These are phyloP conservation scores for Diphyllodes magnificus DNA, from an alignment of 2,113 vertebrate genomes.

Conservation along the genomic window DNA sequence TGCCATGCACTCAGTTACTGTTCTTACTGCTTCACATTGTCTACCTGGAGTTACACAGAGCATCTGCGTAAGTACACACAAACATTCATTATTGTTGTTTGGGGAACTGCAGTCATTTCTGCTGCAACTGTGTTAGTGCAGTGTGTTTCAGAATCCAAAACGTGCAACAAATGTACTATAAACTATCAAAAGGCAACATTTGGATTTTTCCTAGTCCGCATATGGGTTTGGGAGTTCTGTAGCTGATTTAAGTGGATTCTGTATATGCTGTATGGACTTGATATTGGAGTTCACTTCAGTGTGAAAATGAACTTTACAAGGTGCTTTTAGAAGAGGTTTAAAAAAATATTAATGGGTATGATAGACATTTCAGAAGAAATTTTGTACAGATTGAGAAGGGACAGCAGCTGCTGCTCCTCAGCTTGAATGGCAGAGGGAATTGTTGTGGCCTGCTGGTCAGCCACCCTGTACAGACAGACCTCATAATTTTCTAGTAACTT, in stretches of 20 bases:
- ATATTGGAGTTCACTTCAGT: background rate
- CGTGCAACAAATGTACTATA: background rate
- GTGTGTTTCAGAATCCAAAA: background rate
- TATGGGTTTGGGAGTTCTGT: background rate
- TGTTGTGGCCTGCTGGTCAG: background rate
- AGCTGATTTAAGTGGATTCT: background rate
- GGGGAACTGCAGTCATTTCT: background rate
- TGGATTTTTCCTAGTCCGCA: background rate
- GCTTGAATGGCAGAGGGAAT: background rate
- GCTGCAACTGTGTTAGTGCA: background rate
- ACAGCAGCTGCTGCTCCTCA: background rate
- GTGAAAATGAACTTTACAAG: background rate
- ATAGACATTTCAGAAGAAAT: background rate
- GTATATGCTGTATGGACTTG: background rate
- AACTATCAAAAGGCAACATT: background rate
- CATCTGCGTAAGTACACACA: background rate
- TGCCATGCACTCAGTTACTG: background rate
- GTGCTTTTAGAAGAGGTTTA: conserved; percentile 23
- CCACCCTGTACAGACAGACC: background rate
- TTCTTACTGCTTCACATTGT: background rate
- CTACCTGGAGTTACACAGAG: background rate
- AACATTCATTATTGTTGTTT: background rate
- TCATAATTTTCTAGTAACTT: background rate
- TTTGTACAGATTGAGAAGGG: background rate
- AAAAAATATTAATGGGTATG: background rate